A percentile compares a stretch with the other conserved stretches of the same genome.
These are phyloP conservation scores for Sciaenops ocellatus DNA, from an alignment of 2,797 vertebrate species.

Conservation along the genomic window DNA sequence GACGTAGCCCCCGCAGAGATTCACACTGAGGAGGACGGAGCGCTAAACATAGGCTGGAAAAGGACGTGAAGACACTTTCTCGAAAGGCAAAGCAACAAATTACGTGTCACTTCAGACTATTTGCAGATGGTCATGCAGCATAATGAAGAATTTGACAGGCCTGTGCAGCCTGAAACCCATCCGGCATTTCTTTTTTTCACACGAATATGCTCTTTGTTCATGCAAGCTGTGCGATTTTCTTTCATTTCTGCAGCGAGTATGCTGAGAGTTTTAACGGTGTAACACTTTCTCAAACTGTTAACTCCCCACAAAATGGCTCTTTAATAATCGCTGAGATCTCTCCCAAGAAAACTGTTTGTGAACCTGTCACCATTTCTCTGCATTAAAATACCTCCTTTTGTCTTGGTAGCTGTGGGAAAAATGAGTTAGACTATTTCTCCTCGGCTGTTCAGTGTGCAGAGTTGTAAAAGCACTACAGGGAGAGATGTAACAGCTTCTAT, in stretches of 20 bases:
- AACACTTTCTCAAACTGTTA: not conserved
- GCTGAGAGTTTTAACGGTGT: constrained; percentile 16
- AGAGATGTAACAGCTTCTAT: constrained; percentile 1
- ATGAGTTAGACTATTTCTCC: not conserved
- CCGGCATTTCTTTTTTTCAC: constrained; percentile 13
- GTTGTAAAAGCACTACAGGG: constrained; percentile 12
- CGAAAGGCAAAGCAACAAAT: constrained; percentile 16
- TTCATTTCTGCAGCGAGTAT: constrained; percentile 2
- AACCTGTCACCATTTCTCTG: constrained; percentile 2
- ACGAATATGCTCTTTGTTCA: constrained; percentile 20
- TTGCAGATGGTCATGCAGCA: constrained; percentile 29
- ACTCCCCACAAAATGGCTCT: not conserved
- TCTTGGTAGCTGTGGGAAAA: not conserved
- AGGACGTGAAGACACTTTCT: not conserved
- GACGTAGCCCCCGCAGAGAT: constrained; percentile 19
- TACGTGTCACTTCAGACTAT: constrained; percentile 28
- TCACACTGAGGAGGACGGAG: constrained; percentile 8
- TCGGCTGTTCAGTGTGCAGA: not conserved
- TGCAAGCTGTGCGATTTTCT: constrained; percentile 9
- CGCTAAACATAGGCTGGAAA: constrained; percentile 8
- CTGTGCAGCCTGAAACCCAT: constrained; percentile 10
- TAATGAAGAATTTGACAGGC: constrained; percentile 33
- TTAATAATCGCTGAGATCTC: not conserved
- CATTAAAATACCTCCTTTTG: not conserved
- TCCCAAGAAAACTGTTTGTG: not conserved